Evolutionary conservation across 2,113 vertebrate genomes (phyloP), one percentile per base, ranked within the genome.

Genomic region (Vimba vimba): DNA sequence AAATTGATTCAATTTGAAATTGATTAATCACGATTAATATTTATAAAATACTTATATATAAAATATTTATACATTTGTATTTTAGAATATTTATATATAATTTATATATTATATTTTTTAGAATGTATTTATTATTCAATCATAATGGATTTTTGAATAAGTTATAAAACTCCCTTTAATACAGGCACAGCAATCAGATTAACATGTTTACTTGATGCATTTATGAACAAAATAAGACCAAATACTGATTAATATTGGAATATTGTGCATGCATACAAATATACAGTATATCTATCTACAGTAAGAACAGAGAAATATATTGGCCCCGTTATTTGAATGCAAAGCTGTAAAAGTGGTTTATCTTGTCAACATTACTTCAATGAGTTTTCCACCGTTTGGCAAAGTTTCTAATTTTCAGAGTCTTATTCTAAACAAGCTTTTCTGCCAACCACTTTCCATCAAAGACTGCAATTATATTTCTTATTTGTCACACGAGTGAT

Each of bases 401-500:
- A 55, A 15, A 71, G 3, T 25, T 12, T 59, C 39, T 83, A 33
- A 59, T 21, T 57, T 55, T 30, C n/a, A 30, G 17, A 79, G 43
- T 5, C 50, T 85, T 64, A 23, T 11, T 73, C 27, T 73, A 68
- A 83, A 21, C 68, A 25, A 13, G 30, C 79, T 89, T 57, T 60
- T 87, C 79, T 86, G 73, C 30, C 76, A 84, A 68, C 33, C 71
- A 68, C 39, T 79, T 78, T 82, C 82, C 84, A 85, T 57, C 79
- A 82, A 85, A 73, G 78, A 55, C 68, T 74, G 71, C 77, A 68
- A 68, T 87, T 87, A 76, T 90, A 60, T 78, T 55, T 87, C 82
- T 88, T 80, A 85, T 89, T 88, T 89, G 82, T 85, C 79, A 86
- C 85, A 68, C 50, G 39, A 64, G 80, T 87, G 87, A 91, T 88